These are phyloP conservation scores for Champsocephalus esox DNA, from an alignment of 2,797 vertebrate species.

Conservation along the genomic window DNA sequence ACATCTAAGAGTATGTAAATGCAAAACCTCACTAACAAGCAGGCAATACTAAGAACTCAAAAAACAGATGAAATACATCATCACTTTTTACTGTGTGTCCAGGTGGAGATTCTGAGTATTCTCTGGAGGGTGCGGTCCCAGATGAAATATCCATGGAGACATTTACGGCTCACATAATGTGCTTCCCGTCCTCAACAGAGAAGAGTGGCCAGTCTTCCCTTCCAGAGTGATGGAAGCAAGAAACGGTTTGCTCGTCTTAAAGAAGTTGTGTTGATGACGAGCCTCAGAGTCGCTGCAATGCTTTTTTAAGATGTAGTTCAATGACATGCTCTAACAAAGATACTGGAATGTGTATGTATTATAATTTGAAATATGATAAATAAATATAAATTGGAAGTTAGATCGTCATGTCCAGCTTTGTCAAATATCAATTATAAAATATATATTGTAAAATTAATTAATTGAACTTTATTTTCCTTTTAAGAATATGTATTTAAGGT, in stretches of 20 bases:
- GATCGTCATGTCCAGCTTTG: neutral
- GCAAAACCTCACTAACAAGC: neutral
- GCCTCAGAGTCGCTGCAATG: neutral
- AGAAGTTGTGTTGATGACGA: neutral
- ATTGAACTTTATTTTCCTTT: neutral
- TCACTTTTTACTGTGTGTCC: conserved; percentile 17
- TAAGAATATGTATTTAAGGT: neutral
- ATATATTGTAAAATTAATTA: neutral
- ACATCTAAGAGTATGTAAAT: conserved; percentile 73
- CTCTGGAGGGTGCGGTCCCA: conserved; percentile 86
- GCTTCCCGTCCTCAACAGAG: conserved; percentile 75
- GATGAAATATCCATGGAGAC: conserved; percentile 87
- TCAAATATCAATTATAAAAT: neutral
- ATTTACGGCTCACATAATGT: conserved; percentile 88
- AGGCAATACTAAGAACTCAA: neutral
- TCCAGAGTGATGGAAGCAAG: conserved; percentile 48
- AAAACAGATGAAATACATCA: conserved; percentile 1
- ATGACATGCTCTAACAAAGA: neutral
- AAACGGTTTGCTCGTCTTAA: conserved; percentile 2
- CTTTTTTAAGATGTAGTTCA: neutral
- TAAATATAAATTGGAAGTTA: neutral
- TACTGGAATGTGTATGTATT: conserved; percentile 6
- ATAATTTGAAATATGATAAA: conserved; percentile 16
- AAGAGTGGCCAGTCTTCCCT: conserved; percentile 5
- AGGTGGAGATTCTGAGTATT: conserved; percentile 75